Conservation (phyloP, 2,888 invertebrate species). For the Masnerella sp. region DNA sequence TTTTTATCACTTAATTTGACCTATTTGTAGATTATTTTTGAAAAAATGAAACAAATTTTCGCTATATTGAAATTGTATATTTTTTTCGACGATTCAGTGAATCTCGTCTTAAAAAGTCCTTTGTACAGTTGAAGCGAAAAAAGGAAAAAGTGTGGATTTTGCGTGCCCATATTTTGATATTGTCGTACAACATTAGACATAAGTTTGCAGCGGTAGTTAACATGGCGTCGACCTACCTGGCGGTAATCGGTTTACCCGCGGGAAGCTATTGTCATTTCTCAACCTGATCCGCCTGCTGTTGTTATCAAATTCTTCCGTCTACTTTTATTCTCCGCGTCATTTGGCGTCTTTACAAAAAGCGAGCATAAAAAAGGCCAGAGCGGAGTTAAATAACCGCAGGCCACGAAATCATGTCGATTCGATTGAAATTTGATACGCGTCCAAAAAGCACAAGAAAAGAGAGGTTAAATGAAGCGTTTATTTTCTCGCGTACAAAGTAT, state of each 20-base stretch:
- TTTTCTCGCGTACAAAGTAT: constrained; percentile 51
- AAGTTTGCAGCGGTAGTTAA: constrained; percentile 57
- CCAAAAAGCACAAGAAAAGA: constrained; percentile 42
- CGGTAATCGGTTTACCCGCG: constrained; percentile 60
- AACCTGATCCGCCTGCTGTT: constrained; percentile 66
- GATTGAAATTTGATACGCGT: constrained; percentile 53
- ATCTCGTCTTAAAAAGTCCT: too few relatives aligned
- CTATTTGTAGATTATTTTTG: too few relatives aligned
- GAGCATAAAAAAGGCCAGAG: constrained; percentile 23
- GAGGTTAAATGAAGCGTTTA: constrained; percentile 57
- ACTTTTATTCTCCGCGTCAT: constrained; percentile 53
- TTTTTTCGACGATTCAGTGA: too few relatives aligned
- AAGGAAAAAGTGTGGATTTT: not conserved
- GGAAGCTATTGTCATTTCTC: constrained; percentile 59
- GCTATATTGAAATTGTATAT: too few relatives aligned
- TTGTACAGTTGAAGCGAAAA: too few relatives aligned
- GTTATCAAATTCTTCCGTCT: constrained; percentile 62
- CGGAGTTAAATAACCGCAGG: constrained; percentile 57
- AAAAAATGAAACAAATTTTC: too few relatives aligned
- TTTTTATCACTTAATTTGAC: too few relatives aligned
- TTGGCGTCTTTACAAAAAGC: constrained; percentile 45
- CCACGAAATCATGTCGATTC: constrained; percentile 55
- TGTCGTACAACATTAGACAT: constrained; percentile 30
- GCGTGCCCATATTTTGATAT: not conserved
- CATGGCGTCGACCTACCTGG: constrained; percentile 57